Percentiles rank a stretch among this genome's conserved stretches.
These are phyloP conservation scores for Napeogenes inachia DNA, from an alignment of 2,888 invertebrate species.

Conservation along the genomic window DNA sequence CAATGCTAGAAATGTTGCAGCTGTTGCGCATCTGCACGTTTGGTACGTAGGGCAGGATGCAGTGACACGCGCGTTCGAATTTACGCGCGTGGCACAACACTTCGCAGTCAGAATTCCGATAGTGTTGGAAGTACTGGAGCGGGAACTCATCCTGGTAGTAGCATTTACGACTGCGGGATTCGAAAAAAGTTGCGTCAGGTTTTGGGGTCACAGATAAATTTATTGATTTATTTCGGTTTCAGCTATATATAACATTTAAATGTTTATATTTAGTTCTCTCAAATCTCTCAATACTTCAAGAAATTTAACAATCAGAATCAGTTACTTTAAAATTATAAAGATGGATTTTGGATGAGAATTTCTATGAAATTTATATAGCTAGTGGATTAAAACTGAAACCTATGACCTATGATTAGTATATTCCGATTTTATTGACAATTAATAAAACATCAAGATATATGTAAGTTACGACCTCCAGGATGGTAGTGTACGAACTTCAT, in stretches of 20 bases:
- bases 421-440: too few species aligned
- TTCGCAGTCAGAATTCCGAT: conserved; percentile 72
- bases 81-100: conserved; percentile 58
- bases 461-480: conserved; percentile 40
- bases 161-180: conserved; percentile 64
- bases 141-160: conserved; percentile 61
- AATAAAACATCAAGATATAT: not conserved
- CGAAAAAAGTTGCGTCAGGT: not conserved
- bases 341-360: too few species aligned
- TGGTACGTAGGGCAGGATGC: conserved; percentile 48
- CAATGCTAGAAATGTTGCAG: conserved; percentile 67
- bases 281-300: too few species aligned
- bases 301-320: too few species aligned
- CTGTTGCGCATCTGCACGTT: conserved; percentile 26
- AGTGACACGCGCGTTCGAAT: conserved; percentile 45
- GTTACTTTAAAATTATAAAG: too few species aligned
- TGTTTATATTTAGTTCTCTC: too few species aligned
- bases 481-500: conserved; percentile 48
- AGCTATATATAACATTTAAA: too few species aligned
- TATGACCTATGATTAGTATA: too few species aligned
- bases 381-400: too few species aligned
- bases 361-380: too few species aligned
- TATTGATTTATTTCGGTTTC: too few species aligned
- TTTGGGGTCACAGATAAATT: too few species aligned
- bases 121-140: conserved; percentile 47